Base-by-base conservation (phyloP, 37 sponge, comb jelly and placozoan species). In the Halisarca cf. caerulea region DNA sequence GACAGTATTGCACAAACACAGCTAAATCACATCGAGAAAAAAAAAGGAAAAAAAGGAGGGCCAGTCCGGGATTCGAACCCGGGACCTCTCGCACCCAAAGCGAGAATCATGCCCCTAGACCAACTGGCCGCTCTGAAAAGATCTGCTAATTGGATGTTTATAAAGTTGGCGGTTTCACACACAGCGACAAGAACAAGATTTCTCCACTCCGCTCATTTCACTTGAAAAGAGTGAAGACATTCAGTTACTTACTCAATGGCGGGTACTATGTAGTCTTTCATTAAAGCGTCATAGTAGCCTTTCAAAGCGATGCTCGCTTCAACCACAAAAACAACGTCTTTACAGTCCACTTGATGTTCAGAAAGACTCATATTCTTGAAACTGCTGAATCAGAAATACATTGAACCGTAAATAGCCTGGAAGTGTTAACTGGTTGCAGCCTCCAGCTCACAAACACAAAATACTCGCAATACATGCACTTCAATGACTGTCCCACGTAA, bases 71-170 rank as follows among this genome's bases (percentile, higher is more conserved):
- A 96, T 37, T 96, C 85, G 94, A 96, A 96, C 96, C 94, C 96
- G 96, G 93, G 96, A 93, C 96, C 96, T 96, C 96, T 92, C 96
- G 93, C 96, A 96, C 93, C 96, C 96, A 88, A 96, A 96, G 96
- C 96, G 96, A 92, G 96, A 96, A 96, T 96, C 96, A 96, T 96
- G 86, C 96, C 96, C 66, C 96, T 95, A 95, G 96, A 95, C 96
- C 96, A 95, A 89, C 92, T 87, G 85, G 96, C 96, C 96, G 47
- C 37, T 70, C 2, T n/a, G 11, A 40, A 62, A 58, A 14, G 7
- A 39, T n/a, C 77, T 5, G 36, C 21, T 40, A 41, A 36, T 24
- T 40, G 0, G 30, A 62, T 62, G 25, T 28, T 28, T 62, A 30
- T 62, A 62, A 62, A 62, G 11, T n/a, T n/a, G n/a, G n/a, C n/a